A percentile compares a stretch with the other conserved stretches of the same genome.
These are phyloP conservation scores for Pomacea maculata DNA, from an alignment of 1,140 invertebrate species.

Conservation along the genomic window DNA sequence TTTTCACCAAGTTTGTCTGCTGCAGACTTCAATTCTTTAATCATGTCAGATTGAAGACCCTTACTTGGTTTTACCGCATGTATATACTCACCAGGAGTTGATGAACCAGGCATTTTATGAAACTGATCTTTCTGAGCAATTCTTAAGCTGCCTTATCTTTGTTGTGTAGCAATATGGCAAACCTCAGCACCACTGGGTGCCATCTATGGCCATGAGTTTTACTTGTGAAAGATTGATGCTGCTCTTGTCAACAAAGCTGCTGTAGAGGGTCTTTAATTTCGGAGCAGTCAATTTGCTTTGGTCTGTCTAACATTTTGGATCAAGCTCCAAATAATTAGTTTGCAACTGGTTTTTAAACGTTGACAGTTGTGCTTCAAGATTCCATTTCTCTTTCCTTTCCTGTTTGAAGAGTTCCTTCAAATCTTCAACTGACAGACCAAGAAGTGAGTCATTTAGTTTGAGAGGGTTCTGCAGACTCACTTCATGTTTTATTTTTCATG, in stretches of 20 bases:
- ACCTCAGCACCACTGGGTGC: conserved; percentile 11
- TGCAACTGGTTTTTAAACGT: too few relatives aligned
- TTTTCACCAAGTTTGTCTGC: background rate
- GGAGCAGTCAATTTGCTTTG: background rate
- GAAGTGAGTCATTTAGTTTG: too few relatives aligned
- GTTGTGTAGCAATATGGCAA: conserved; percentile 3
- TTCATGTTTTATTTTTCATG: too few relatives aligned
- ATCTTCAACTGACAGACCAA: too few relatives aligned
- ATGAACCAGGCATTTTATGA: conserved; percentile 9
- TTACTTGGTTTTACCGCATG: background rate
- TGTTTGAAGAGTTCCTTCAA: too few relatives aligned
- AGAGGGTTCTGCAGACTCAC: too few relatives aligned
- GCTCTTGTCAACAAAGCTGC: conserved; percentile 3
- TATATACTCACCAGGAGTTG: conserved; percentile 1
- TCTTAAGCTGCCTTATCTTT: background rate
- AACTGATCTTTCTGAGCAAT: background rate
- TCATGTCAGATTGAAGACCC: background rate
- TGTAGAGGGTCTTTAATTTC: too few relatives aligned
- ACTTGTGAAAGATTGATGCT: background rate
- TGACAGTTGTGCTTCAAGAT: too few relatives aligned
- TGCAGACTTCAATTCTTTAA: background rate
- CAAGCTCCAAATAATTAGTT: too few relatives aligned
- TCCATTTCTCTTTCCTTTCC: too few relatives aligned
- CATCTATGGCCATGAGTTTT: background rate
- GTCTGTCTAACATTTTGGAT: too few relatives aligned